Base-by-base conservation (phyloP, 2,888 invertebrate genomes). In the Bugula neritina region DNA sequence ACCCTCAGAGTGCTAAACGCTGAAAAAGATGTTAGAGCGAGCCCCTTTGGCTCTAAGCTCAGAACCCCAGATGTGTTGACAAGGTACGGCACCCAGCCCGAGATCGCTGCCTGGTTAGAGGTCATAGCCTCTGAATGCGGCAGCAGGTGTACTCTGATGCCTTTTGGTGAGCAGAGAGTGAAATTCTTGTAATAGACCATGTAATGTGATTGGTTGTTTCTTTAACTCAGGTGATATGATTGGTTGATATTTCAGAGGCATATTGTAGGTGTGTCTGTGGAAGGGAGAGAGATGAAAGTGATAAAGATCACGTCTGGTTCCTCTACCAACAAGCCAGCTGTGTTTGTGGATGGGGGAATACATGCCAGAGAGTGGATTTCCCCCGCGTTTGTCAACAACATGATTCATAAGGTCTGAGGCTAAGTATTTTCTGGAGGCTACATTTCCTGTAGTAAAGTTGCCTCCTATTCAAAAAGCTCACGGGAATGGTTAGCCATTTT, bases 351-450 rank as follows among this genome's bases (percentile, higher is more conserved):
- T 31, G 63, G 63, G 13, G 63, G 63, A 13, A 63, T 63, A 29
- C 63, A 63, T 27, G 63, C 63, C n/a, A 63, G 63, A 34, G 63
- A 63, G 31, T 63, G 63, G 63, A 63, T 63, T 13, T 63, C 63
- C 1, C 63, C 63, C 21, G 63, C 31, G 5, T 63, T 63, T 31
- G 63, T 63, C 27, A 63, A 63, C 31, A 63, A 63, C 27, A 63
- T 63, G 63, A 63, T 63, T 29, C 2, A 63, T n/a, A 63, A 63
- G n/a, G 63, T 63, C 27, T 13, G 31, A 2, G 31, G 21, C 43
- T 43, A 43, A 10, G 43, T 43, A n/a, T n/a, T n/a, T n/a, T n/a
- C n/a, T n/a, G n/a, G n/a, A n/a, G n/a, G n/a, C n/a, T n/a, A n/a
- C n/a, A n/a, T n/a, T n/a, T n/a, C n/a, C n/a, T n/a, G n/a, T n/a